Evolutionary conservation across 2,888 invertebrate genomes (phyloP).

Genomic region (Temnothorax ravouxi): DNA sequence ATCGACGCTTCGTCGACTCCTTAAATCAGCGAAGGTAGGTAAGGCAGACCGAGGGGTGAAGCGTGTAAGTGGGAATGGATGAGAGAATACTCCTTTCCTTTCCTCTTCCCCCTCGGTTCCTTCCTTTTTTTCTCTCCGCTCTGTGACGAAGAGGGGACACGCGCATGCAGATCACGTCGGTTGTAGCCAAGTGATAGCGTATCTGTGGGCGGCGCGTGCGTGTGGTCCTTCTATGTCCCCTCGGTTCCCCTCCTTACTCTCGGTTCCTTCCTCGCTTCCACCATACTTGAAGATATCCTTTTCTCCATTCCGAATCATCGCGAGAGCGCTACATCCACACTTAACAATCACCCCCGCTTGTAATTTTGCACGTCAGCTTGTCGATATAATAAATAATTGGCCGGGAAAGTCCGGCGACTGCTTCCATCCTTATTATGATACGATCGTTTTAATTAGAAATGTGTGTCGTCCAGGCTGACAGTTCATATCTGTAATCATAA

Average conservation of each 20-base stretch:
- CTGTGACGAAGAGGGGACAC: conserved; percentile 81
- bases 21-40: conserved; percentile 76
- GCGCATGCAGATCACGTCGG: conserved; percentile 86
- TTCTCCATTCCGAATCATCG: conserved; percentile 39
- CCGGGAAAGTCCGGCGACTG: not conserved
- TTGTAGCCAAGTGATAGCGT: conserved; percentile 85
- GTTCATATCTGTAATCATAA: conserved; percentile 28
- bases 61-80: conserved; percentile 47
- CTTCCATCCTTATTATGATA: not conserved
- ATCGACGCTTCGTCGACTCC: conserved; percentile 76
- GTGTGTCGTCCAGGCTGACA: conserved; percentile 12
- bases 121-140: conserved; percentile 36
- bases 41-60: conserved; percentile 58
- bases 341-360: conserved; percentile 19
- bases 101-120: conserved; percentile 41
- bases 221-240: conserved; percentile 85
- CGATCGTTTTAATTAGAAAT: conserved; percentile 42
- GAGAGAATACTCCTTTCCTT: conserved; percentile 58
- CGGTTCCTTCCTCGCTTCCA: conserved; percentile 67
- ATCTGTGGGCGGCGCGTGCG: conserved; percentile 86
- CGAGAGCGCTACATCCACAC: not conserved
- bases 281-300: conserved; percentile 47
- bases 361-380: not conserved
- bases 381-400: conserved; percentile 1
- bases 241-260: conserved; percentile 66